These are phyloP conservation scores for Threskiornis aethiopicus DNA, from an alignment of 2,797 vertebrate genomes.

Conservation along the genomic window DNA sequence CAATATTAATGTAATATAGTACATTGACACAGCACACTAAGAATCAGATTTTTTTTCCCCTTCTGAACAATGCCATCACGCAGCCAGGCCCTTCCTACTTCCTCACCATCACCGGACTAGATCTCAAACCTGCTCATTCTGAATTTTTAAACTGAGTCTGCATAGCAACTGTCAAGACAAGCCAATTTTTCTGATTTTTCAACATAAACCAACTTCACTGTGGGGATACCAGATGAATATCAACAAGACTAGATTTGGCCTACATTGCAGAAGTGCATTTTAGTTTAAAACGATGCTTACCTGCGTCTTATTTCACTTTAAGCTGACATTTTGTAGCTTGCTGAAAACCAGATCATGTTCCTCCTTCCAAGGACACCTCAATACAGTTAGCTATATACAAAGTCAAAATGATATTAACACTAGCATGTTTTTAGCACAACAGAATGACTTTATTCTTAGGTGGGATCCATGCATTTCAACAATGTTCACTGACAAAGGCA, in stretches of 20 bases:
- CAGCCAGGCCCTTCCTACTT: not conserved
- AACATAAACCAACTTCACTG: not conserved
- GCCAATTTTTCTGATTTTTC: not conserved
- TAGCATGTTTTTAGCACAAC: not conserved
- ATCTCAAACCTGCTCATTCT: not conserved
- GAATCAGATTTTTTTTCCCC: not conserved
- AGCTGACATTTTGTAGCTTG: fast-evolving
- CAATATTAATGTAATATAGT: fast-evolving
- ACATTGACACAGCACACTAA: not conserved
- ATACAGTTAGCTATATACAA: not conserved
- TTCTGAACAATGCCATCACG: not conserved
- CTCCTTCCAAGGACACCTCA: not conserved
- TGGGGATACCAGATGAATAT: not conserved
- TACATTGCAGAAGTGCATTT: not conserved
- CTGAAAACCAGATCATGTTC: not conserved
- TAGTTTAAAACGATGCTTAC: not conserved
- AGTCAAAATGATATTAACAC: not conserved
- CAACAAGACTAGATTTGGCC: not conserved
- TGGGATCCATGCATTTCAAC: not conserved
- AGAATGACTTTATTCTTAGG: not conserved
- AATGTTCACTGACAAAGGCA: not conserved
- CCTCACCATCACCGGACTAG: not conserved
- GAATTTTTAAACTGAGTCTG: not conserved
- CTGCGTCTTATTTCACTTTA: not conserved
- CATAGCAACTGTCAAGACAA: not conserved